Evolutionary conservation across 1,140 invertebrate genomes (phyloP).

Genomic region (Drosophila simulans): DNA sequence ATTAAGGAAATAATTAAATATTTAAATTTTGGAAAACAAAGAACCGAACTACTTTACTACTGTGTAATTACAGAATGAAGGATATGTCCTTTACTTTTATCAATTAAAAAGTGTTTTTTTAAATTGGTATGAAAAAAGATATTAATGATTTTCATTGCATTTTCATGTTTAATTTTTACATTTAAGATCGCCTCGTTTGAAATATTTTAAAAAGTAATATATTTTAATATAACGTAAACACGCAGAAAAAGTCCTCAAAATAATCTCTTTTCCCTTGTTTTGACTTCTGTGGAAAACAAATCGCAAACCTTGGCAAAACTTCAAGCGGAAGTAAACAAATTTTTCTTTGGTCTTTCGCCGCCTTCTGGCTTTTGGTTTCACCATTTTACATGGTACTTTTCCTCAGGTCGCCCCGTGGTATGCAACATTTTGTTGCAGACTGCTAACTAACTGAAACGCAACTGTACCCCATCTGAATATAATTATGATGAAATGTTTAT

Average conservation of each 20-base stretch:
- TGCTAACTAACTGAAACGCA: slow-evolving; percentile 21
- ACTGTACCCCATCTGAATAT: slow-evolving; percentile 39
- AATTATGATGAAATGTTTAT: slow-evolving; percentile 51
- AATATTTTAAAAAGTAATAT: no score
- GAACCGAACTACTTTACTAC: no score
- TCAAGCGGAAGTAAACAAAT: slow-evolving; percentile 51
- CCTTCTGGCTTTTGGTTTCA: slow-evolving; percentile 5
- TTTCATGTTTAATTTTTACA: no score
- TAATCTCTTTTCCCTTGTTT: slow-evolving; percentile 13
- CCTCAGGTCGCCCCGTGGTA: slow-evolving; percentile 21
- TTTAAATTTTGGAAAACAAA: neutral
- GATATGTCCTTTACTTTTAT: no score
- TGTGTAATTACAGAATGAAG: no score
- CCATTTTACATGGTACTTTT: slow-evolving; percentile 2
- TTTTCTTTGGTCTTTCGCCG: slow-evolving; percentile 29
- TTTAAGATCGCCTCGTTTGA: no score
- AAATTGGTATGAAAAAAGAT: no score
- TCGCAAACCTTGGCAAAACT: slow-evolving; percentile 42
- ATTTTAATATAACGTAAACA: neutral
- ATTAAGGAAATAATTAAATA: slow-evolving; percentile 4
- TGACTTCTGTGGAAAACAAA: slow-evolving; percentile 28
- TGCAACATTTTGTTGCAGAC: slow-evolving; percentile 42
- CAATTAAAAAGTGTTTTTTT: no score
- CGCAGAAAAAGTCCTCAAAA: neutral
- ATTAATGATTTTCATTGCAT: no score